A percentile compares a stretch with the other conserved stretches of the same genome.
phyloP scores from a whole-genome alignment of 2,113 vertebrate genomes.

The Vimba vimba region DNA sequence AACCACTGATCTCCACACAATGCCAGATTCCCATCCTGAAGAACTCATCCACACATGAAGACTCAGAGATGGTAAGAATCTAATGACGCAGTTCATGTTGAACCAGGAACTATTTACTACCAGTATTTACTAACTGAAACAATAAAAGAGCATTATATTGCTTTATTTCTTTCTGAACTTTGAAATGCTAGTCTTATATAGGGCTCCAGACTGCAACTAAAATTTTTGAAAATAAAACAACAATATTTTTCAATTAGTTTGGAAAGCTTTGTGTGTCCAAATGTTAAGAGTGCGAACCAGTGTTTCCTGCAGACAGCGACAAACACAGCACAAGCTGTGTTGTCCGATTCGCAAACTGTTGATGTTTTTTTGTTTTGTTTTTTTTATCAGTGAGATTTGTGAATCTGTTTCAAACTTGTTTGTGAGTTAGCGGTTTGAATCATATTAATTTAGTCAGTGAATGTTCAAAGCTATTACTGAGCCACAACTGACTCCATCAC shows the following conservation, averaged over 20 bases:
- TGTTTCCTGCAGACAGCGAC: neutral
- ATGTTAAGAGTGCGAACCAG: neutral
- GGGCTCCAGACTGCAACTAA: neutral
- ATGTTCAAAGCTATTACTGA: neutral
- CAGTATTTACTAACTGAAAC: too few species aligned
- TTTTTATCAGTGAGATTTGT: neutral
- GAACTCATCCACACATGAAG: conserved; percentile 51
- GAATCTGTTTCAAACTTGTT: neutral
- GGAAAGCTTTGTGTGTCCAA: neutral
- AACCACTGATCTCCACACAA: conserved; percentile 48
- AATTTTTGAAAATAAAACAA: neutral
- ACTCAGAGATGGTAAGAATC: conserved; percentile 62
- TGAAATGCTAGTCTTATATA: neutral
- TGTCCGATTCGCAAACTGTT: neutral
- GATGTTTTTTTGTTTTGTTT: too few species aligned
- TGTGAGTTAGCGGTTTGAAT: neutral
- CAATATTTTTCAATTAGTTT: neutral
- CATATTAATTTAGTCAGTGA: neutral
- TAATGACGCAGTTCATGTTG: neutral
- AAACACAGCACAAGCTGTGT: neutral
- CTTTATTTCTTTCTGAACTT: neutral
- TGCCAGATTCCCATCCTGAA: conserved; percentile 67
- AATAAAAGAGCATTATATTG: too few species aligned
- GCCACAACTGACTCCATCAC: neutral
- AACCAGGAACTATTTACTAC: too few species aligned